Conservation (phyloP, 1,140 invertebrate genomes). For the Papilio aristodemus region DNA sequence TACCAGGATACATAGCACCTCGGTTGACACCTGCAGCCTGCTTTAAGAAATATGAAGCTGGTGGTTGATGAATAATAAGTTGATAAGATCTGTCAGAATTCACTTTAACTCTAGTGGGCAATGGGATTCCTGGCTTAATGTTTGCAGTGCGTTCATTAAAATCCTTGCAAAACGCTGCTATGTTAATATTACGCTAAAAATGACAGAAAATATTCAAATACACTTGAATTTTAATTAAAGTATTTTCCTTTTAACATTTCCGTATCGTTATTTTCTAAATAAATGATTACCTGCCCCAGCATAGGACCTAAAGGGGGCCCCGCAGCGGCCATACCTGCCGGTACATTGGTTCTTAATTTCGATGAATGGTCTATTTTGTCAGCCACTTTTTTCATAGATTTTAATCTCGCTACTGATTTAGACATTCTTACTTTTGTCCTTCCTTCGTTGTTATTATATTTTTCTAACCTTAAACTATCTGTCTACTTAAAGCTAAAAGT, state of each 20-base stretch:
- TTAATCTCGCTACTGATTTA: conserved; percentile 84
- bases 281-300: conserved; percentile 89
- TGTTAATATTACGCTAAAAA: conserved; percentile 95
- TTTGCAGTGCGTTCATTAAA: conserved; percentile 97
- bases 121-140: conserved; percentile 94
- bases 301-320: conserved; percentile 95
- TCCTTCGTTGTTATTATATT: conserved; percentile 29
- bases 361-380: conserved; percentile 88
- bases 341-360: conserved; percentile 89
- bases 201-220: conserved; percentile 38
- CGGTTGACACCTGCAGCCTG: conserved; percentile 95
- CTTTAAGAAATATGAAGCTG: conserved; percentile 92
- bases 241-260: too few relatives aligned
- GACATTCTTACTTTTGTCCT: conserved; percentile 82
- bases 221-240: conserved; percentile 1
- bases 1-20: conserved; percentile 90
- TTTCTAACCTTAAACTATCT: conserved; percentile 34
- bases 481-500: neutral
- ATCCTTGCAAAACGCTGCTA: conserved; percentile 98
- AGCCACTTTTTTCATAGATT: conserved; percentile 84
- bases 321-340: conserved; percentile 91
- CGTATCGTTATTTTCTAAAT: neutral
- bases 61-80: conserved; percentile 91
- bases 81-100: conserved; percentile 94
- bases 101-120: conserved; percentile 90